phyloP scores from a whole-genome alignment of 1,140 invertebrate species.

The Drosophila gunungcola region DNA sequence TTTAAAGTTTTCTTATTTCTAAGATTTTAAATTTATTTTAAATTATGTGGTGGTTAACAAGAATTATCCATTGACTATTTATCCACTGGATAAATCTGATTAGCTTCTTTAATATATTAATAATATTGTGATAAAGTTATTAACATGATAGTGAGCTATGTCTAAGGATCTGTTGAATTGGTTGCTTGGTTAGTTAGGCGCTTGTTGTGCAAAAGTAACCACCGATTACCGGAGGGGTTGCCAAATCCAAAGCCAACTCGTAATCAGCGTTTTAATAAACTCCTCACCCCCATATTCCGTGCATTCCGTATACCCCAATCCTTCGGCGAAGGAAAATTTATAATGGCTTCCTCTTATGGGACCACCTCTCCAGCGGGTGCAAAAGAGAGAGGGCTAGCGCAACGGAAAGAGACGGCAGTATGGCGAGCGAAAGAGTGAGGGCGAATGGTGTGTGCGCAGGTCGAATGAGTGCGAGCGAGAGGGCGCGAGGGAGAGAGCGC shows the following conservation, averaged over 20 bases:
- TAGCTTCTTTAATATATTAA: no score
- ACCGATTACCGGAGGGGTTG: conserved; percentile 2
- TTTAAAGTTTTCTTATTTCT: no score
- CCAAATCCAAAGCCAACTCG: background rate
- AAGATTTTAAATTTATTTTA: no score
- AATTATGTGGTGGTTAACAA: no score
- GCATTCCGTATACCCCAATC: conserved; percentile 2
- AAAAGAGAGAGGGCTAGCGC: conserved; percentile 12
- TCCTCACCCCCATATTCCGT: conserved; percentile 5
- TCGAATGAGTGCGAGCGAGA: conserved; percentile 35
- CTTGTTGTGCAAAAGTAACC: conserved; percentile 1
- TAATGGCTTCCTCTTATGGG: conserved; percentile 69
- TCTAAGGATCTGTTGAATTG: background rate
- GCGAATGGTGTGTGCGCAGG: conserved; percentile 28
- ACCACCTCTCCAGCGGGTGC: conserved; percentile 3
- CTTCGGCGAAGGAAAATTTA: conserved; percentile 44
- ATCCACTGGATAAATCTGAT: no score
- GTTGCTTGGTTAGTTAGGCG: background rate
- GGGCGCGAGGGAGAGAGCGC: conserved; percentile 52
- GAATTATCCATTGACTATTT: no score
- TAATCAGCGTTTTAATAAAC: conserved; percentile 69
- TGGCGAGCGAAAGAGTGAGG: conserved; percentile 19
- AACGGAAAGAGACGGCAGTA: background rate
- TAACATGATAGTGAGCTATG: no score
- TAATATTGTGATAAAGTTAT: no score